Evolutionary conservation across 2,113 vertebrate genomes (phyloP).

Genomic region (Neopipo cinnamomea): DNA sequence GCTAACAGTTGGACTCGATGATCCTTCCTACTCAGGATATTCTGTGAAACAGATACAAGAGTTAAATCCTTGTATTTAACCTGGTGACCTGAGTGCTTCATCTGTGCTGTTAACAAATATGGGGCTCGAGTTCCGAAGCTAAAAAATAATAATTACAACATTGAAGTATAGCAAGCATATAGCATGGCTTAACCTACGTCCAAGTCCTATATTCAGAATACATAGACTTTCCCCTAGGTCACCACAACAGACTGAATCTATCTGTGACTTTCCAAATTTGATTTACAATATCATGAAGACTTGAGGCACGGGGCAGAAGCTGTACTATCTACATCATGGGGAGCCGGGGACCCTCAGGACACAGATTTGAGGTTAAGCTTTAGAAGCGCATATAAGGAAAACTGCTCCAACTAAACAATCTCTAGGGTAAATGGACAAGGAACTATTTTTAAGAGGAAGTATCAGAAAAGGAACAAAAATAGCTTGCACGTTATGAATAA

Average conservation of each 20-base stretch:
- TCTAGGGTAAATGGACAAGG: neutral
- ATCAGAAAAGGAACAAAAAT: neutral
- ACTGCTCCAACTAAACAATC: neutral
- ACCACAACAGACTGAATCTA: neutral
- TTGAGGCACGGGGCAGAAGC: neutral
- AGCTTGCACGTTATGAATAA: neutral
- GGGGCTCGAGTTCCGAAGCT: neutral
- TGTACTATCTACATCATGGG: neutral
- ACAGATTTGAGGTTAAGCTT: neutral
- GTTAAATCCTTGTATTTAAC: neutral
- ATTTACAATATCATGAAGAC: neutral
- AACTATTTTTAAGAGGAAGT: neutral
- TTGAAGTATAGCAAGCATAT: neutral
- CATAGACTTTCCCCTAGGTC: neutral
- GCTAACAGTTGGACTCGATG: neutral
- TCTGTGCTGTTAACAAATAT: neutral
- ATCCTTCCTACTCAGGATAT: neutral
- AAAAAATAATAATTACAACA: neutral
- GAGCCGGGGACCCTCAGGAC: neutral
- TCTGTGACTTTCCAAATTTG: neutral
- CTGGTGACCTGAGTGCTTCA: neutral
- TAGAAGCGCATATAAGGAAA: neutral
- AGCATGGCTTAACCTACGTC: neutral
- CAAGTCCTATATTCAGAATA: neutral
- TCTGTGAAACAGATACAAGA: neutral